Conservation (phyloP, 2,888 invertebrate genomes). For the Frankliniella fusca region DNA sequence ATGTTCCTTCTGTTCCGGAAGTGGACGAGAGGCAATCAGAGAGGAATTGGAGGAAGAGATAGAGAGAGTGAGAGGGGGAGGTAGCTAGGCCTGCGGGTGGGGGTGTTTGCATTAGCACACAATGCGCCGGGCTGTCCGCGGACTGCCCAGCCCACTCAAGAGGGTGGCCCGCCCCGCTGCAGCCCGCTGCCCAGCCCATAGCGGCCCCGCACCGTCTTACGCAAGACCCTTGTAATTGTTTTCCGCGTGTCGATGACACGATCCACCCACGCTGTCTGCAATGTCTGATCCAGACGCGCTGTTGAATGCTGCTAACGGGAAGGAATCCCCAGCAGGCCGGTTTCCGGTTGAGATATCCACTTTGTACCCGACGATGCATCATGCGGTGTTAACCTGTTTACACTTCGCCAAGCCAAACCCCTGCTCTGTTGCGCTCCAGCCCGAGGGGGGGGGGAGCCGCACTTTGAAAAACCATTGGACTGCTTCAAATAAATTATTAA, state of each 20-base stretch:
- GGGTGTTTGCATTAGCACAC: not conserved
- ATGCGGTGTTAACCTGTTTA: too few species aligned
- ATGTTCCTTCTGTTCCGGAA: too few species aligned
- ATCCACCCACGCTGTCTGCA: not conserved
- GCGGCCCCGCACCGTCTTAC: not conserved
- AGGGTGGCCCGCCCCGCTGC: not conserved
- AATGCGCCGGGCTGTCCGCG: conserved; percentile 8
- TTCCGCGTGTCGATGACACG: not conserved
- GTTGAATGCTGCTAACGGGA: too few species aligned
- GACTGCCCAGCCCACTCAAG: not conserved
- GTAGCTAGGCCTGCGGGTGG: not conserved
- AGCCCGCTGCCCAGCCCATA: not conserved
- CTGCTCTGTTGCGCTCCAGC: too few species aligned
- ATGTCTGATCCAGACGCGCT: too few species aligned
- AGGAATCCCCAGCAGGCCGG: too few species aligned
- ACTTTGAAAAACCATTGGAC: too few species aligned
- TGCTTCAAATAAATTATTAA: too few species aligned
- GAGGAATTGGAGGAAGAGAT: not conserved
- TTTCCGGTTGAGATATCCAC: too few species aligned
- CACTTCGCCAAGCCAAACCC: too few species aligned
- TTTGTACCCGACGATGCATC: too few species aligned
- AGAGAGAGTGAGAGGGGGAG: not conserved
- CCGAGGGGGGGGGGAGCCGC: too few species aligned
- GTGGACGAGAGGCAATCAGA: not conserved
- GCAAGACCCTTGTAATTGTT: not conserved